phyloP scores from a whole-genome alignment of 2,797 vertebrate genomes.

The Cichlasoma orientale region DNA sequence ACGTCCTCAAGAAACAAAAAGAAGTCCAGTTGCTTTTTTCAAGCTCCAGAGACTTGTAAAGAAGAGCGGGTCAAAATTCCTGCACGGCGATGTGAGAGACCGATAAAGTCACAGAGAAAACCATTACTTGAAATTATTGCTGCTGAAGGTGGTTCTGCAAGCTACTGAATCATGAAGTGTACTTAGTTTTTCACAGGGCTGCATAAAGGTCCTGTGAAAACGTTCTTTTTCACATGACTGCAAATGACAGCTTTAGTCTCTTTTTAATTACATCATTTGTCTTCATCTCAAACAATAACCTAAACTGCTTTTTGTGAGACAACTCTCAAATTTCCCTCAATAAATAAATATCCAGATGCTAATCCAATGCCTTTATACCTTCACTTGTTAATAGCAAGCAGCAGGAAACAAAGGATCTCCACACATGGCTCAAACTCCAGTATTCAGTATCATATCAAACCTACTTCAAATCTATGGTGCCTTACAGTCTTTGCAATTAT shows the following conservation, averaged over 20 bases:
- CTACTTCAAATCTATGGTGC: constrained; percentile 53
- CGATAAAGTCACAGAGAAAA: neutral
- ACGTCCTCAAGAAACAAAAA: too few species aligned
- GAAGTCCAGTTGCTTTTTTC: too few species aligned
- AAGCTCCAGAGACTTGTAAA: too few species aligned
- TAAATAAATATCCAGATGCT: constrained; percentile 7
- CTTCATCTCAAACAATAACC: neutral
- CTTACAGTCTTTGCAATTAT: constrained; percentile 64
- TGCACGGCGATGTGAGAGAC: neutral
- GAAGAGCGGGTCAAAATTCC: too few species aligned
- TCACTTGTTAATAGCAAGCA: constrained; percentile 9
- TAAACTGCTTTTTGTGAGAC: neutral
- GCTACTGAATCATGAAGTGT: neutral
- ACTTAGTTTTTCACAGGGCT: neutral
- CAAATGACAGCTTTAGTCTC: neutral
- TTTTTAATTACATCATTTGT: neutral
- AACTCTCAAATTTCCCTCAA: neutral
- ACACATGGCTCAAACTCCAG: constrained; percentile 36
- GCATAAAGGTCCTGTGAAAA: neutral
- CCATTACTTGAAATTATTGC: neutral
- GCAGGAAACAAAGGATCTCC: constrained; percentile 41
- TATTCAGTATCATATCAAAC: constrained; percentile 26
- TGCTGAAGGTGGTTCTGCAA: neutral
- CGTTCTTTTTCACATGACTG: neutral
- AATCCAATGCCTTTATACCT: neutral